Evolutionary conservation across 2,888 invertebrate species (phyloP).

Genomic region (Caenorhabditis sulstoni): DNA sequence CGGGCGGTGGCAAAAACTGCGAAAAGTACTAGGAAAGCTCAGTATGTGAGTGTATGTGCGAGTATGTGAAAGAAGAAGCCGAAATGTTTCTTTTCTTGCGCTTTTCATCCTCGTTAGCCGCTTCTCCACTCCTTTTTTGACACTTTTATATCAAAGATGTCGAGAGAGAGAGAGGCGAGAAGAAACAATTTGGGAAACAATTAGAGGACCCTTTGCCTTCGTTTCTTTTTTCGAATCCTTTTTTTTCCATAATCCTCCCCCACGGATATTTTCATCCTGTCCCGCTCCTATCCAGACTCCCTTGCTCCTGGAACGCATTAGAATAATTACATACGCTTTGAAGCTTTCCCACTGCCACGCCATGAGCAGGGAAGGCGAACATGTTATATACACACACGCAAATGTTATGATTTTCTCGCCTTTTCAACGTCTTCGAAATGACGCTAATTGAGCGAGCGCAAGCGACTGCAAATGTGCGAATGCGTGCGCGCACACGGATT

Average conservation of each 20-base stretch:
- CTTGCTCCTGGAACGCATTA: slow-evolving; percentile 34
- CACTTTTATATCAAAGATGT: slow-evolving; percentile 24
- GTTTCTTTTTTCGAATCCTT: neutral
- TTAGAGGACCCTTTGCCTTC: slow-evolving; percentile 2
- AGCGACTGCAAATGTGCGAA: neutral
- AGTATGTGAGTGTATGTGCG: no score
- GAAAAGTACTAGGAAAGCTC: neutral
- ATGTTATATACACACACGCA: slow-evolving; percentile 12
- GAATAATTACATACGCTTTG: slow-evolving; percentile 54
- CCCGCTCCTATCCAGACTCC: slow-evolving; percentile 6
- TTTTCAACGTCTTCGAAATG: slow-evolving; percentile 28
- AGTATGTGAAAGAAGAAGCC: no score
- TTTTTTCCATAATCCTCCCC: neutral
- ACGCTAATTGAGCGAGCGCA: slow-evolving; percentile 53
- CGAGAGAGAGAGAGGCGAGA: neutral
- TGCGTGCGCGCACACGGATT: slow-evolving; percentile 27
- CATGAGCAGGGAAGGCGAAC: slow-evolving; percentile 4
- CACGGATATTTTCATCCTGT: neutral
- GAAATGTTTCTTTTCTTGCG: slow-evolving; percentile 36
- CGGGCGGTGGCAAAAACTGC: no score
- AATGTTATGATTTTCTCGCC: slow-evolving; percentile 50
- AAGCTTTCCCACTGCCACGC: slow-evolving; percentile 24
- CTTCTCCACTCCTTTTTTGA: slow-evolving; percentile 32
- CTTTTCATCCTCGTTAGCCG: slow-evolving; percentile 36
- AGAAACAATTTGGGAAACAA: slow-evolving; percentile 17